Evolutionary conservation across 2,113 vertebrate genomes (phyloP).

Genomic region (Nesoenas mayeri): DNA sequence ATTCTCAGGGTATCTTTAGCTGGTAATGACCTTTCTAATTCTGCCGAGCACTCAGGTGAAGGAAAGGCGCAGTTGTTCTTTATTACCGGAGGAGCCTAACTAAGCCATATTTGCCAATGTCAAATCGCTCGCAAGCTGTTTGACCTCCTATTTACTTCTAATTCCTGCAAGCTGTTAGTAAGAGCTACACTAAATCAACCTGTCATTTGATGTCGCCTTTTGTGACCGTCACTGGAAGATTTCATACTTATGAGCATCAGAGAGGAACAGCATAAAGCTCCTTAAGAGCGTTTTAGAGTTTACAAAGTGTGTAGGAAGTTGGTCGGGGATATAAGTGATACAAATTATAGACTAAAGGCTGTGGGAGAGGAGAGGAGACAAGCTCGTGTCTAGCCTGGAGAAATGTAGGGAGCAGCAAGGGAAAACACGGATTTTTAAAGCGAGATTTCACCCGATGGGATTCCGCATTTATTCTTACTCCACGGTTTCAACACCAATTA

Average conservation of each 20-base stretch:
- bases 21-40: slow-evolving; percentile 38
- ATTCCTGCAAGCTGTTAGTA: slow-evolving; percentile 70
- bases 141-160: slow-evolving; percentile 74
- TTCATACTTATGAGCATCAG: slow-evolving; percentile 44
- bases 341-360: neutral
- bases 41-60: neutral
- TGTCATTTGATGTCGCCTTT: slow-evolving; percentile 62
- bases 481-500: neutral
- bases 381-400: neutral
- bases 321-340: neutral
- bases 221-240: slow-evolving; percentile 9
- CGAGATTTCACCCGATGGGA: neutral
- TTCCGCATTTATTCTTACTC: neutral
- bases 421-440: neutral
- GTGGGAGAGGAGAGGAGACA: neutral
- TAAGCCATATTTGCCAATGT: slow-evolving; percentile 66
- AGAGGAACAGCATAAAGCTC: slow-evolving; percentile 26
- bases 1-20: neutral
- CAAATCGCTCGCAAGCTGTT: slow-evolving; percentile 62
- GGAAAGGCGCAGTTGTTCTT: slow-evolving; percentile 1
- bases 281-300: neutral
- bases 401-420: neutral
- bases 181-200: slow-evolving; percentile 69
- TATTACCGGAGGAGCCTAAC: slow-evolving; percentile 66
- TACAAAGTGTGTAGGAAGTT: neutral